Percentiles rank a stretch among this genome's conserved stretches.
Conservation (phyloP, 2,888 invertebrate genomes). For the Sympetrum striolatum region DNA sequence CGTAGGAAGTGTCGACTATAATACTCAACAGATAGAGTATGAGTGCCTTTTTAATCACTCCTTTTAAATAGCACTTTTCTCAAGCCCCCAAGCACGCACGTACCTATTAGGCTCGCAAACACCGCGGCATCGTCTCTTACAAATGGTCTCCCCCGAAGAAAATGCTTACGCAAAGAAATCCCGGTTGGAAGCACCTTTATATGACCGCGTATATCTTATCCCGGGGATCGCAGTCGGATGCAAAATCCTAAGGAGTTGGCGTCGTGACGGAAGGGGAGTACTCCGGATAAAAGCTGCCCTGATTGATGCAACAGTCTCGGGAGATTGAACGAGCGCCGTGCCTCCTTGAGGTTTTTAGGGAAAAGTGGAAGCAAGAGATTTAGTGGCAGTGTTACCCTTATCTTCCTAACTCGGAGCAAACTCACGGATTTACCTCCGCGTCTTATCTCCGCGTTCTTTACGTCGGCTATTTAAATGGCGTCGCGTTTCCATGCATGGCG, state of each 20-base stretch:
- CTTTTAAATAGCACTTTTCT: too few species aligned
- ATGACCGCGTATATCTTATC: not conserved
- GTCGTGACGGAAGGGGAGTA: not conserved
- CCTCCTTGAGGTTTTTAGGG: not conserved
- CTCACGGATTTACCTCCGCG: not conserved
- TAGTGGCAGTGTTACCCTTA: not conserved
- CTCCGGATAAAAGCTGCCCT: not conserved
- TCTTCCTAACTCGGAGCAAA: not conserved
- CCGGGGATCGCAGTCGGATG: not conserved
- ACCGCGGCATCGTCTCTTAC: too few species aligned
- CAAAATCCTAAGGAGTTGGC: not conserved
- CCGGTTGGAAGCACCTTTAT: not conserved
- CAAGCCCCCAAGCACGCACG: not conserved
- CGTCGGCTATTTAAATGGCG: not conserved
- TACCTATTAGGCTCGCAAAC: not conserved
- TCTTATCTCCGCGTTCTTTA: not conserved
- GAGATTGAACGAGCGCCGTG: conserved; percentile 23
- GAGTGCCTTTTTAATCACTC: too few species aligned
- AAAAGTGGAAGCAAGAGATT: not conserved
- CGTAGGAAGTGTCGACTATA: too few species aligned
- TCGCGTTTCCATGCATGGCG: not conserved
- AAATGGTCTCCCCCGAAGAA: not conserved
- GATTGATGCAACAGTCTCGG: conserved; percentile 26
- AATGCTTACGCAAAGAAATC: not conserved
- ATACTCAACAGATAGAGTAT: too few species aligned